A percentile compares a stretch with the other conserved stretches of the same genome.
These are phyloP conservation scores for Geotrypetes seraphini DNA, from an alignment of 2,797 vertebrate genomes.

Conservation along the genomic window DNA sequence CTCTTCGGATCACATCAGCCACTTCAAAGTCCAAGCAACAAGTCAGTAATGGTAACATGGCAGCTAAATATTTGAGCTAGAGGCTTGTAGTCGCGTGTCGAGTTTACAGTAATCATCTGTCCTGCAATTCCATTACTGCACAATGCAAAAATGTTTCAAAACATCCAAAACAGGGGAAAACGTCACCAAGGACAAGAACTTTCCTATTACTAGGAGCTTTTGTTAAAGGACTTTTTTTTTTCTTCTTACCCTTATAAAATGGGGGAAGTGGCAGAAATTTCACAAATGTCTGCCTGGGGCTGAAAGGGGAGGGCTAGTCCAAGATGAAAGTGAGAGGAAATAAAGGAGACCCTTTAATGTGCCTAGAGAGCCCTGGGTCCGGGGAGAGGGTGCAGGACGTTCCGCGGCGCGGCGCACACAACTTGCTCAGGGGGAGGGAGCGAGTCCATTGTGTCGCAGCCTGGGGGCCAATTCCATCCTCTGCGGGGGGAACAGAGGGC, in stretches of 20 bases:
- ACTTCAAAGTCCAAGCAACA: slow-evolving; percentile 55
- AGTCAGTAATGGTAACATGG: slow-evolving; percentile 60
- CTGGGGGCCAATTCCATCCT: slow-evolving; percentile 73
- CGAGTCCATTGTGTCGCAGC: slow-evolving; percentile 71
- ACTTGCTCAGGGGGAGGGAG: slow-evolving; percentile 71
- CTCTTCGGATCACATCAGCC: slow-evolving; percentile 32
- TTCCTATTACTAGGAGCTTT: slow-evolving; percentile 58
- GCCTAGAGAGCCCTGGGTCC: slow-evolving; percentile 73
- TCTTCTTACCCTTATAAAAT: slow-evolving; percentile 25
- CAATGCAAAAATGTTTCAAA: slow-evolving; percentile 63
- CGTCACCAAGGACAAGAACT: slow-evolving; percentile 39
- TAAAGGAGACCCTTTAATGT: slow-evolving; percentile 94
- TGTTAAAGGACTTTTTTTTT: slow-evolving; percentile 49
- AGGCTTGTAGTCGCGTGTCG: slow-evolving; percentile 59
- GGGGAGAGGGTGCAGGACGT: slow-evolving; percentile 65
- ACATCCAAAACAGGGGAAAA: slow-evolving; percentile 56
- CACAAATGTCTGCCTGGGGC: slow-evolving; percentile 80
- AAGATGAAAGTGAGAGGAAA: slow-evolving; percentile 92
- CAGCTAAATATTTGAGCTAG: slow-evolving; percentile 72
- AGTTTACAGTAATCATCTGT: slow-evolving; percentile 60
- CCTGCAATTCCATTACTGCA: slow-evolving; percentile 63
- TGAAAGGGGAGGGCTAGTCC: slow-evolving; percentile 67
- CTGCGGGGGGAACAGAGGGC: slow-evolving; percentile 75
- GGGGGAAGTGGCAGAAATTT: slow-evolving; percentile 62
- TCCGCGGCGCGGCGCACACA: slow-evolving; percentile 67